Evolutionary conservation across 1,140 invertebrate genomes (phyloP).

Genomic region (Coelopa frigida): DNA sequence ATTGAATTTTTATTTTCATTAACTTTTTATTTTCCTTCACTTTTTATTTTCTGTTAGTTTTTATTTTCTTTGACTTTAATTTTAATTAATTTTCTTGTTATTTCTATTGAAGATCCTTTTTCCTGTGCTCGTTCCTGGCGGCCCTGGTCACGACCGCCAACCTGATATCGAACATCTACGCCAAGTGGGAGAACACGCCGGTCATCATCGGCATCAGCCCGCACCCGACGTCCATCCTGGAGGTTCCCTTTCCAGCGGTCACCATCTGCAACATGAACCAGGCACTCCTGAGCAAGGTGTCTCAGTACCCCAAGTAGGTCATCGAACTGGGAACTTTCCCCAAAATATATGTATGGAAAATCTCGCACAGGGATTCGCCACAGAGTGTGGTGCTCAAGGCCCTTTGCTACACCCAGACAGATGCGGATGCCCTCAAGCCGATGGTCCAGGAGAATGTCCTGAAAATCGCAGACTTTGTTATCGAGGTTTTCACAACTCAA

Average conservation of each 20-base stretch:
- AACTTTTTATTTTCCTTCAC: too few species aligned
- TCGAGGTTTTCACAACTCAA: too few species aligned
- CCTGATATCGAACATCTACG: conserved; percentile 62
- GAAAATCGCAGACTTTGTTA: too few species aligned
- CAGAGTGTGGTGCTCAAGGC: too few species aligned
- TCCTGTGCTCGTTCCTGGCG: conserved; percentile 51
- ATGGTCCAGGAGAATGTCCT: too few species aligned
- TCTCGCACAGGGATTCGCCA: too few species aligned
- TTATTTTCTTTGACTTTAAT: not conserved
- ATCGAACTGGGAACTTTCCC: too few species aligned
- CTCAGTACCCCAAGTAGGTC: conserved; percentile 24
- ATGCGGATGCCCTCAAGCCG: too few species aligned
- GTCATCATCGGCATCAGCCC: conserved; percentile 66
- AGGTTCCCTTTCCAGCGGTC: conserved; percentile 69
- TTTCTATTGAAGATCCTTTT: conserved; percentile 23
- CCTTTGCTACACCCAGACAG: too few species aligned
- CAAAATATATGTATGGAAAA: too few species aligned
- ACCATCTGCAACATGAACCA: conserved; percentile 78
- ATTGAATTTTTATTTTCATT: too few species aligned
- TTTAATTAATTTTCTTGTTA: not conserved
- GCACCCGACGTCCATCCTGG: conserved; percentile 53
- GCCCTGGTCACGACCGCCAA: conserved; percentile 57
- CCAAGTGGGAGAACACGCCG: conserved; percentile 60
- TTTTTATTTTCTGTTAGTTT: too few species aligned
- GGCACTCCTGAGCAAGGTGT: conserved; percentile 50